Percentiles rank a stretch among this genome's conserved stretches.
Conservation (phyloP, 2,888 invertebrate genomes). For the Leptopilina drosophilae region DNA sequence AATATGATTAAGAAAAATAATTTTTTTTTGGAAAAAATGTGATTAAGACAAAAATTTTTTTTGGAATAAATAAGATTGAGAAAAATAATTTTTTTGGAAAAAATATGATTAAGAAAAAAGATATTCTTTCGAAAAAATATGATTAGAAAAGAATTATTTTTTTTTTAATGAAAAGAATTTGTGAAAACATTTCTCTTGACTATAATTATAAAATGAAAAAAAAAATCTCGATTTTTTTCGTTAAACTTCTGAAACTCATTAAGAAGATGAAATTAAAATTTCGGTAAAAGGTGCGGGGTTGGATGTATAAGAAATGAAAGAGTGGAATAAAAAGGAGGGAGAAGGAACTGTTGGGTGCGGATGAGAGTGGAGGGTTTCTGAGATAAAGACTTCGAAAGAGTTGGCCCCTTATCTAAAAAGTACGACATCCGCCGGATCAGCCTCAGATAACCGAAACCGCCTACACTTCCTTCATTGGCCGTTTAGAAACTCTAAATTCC, state of each 20-base stretch:
- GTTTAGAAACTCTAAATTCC: slow-evolving; percentile 51
- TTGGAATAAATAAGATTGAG: no score
- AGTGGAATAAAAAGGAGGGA: slow-evolving; percentile 43
- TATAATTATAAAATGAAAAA: no score
- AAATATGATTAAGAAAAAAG: no score
- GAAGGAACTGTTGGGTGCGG: slow-evolving; percentile 53
- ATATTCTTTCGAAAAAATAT: no score
- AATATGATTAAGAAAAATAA: no score
- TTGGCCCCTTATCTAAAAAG: slow-evolving; percentile 70
- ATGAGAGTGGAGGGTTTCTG: slow-evolving; percentile 50
- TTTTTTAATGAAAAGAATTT: no score
- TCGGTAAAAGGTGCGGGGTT: slow-evolving; percentile 44
- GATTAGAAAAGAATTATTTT: no score
- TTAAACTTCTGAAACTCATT: slow-evolving; percentile 57
- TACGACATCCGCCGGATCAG: slow-evolving; percentile 77
- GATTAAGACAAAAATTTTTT: no score
- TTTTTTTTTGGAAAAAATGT: no score
- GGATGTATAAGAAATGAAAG: slow-evolving; percentile 51
- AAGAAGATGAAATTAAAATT: slow-evolving; percentile 58
- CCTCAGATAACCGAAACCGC: slow-evolving; percentile 72
- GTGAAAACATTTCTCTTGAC: no score
- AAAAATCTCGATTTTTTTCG: slow-evolving; percentile 25
- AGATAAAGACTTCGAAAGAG: slow-evolving; percentile 75
- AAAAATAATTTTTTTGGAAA: no score
- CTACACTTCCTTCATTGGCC: slow-evolving; percentile 74